phyloP scores from a whole-genome alignment of 2,797 vertebrate genomes.

The Catostomus latipinnis region DNA sequence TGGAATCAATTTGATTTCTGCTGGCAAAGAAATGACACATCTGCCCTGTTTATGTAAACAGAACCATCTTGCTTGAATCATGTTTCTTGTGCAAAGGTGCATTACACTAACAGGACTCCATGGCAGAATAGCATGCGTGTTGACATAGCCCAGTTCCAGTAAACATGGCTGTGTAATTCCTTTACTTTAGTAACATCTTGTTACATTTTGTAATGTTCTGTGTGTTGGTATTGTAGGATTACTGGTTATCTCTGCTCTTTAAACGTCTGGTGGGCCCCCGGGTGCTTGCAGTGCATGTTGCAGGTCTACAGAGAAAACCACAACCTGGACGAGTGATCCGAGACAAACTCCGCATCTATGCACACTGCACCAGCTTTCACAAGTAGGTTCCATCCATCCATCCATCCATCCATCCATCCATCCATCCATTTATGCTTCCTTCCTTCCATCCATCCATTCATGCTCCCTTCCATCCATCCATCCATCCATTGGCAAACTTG shows the following conservation, averaged over 20 bases:
- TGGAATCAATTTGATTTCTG: slow-evolving; percentile 39
- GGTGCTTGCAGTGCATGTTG: slow-evolving; percentile 92
- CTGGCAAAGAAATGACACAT: slow-evolving; percentile 29
- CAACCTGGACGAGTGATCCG: slow-evolving; percentile 92
- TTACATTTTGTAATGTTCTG: slow-evolving; percentile 23
- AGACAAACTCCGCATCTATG: slow-evolving; percentile 97
- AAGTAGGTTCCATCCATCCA: slow-evolving; percentile 82
- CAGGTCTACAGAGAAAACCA: slow-evolving; percentile 93
- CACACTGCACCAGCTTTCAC: slow-evolving; percentile 95
- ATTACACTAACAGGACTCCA: background rate
- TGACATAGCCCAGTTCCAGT: slow-evolving; percentile 30
- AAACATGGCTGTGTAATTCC: slow-evolving; percentile 19
- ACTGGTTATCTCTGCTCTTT: slow-evolving; percentile 97
- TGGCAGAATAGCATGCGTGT: slow-evolving; percentile 28
- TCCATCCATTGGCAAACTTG: no score
- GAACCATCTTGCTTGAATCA: slow-evolving; percentile 42
- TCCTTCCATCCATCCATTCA: no score
- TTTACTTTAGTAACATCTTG: slow-evolving; percentile 18
- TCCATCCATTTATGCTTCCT: no score
- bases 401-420: background rate
- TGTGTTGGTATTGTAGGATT: slow-evolving; percentile 82
- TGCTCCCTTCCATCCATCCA: no score
- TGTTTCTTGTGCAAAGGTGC: slow-evolving; percentile 45
- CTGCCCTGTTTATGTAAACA: slow-evolving; percentile 32
- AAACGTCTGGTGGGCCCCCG: slow-evolving; percentile 93